These are phyloP conservation scores for Pocillopora meandrina DNA, from an alignment of 92 coral and sea anemone genomes.

Conservation along the genomic window DNA sequence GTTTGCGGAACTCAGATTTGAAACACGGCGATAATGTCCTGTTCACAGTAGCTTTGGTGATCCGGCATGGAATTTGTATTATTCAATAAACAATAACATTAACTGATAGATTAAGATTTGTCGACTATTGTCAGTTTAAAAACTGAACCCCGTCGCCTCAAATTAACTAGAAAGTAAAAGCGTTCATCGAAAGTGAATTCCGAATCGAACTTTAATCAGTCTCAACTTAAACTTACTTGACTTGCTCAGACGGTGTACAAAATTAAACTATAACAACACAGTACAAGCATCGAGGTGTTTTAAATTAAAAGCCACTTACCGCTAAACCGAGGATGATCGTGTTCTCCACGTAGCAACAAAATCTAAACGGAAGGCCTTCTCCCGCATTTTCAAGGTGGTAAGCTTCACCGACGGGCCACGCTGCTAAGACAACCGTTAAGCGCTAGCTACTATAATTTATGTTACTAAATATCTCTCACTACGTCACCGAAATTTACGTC, in stretches of 20 bases:
- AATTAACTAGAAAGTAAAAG: too few species aligned
- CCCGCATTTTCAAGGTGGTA: neutral
- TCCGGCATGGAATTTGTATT: neutral
- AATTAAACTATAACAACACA: neutral
- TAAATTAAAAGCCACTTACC: slow-evolving; percentile 8
- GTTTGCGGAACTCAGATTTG: neutral
- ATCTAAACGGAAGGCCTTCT: neutral
- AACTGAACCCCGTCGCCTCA: neutral
- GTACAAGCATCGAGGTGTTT: neutral
- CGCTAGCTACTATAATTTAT: neutral
- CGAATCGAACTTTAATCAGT: neutral
- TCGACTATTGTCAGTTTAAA: neutral
- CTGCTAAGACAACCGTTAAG: slow-evolving; percentile 15
- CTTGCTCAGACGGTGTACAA: neutral
- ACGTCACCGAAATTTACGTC: slow-evolving; percentile 17
- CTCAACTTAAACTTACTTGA: neutral
- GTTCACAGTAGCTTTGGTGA: neutral
- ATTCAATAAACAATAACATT: slow-evolving; percentile 4
- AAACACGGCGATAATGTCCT: neutral
- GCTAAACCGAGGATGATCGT: neutral
- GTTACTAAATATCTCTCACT: neutral
- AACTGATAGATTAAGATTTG: neutral
- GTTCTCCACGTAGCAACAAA: slow-evolving; percentile 2
- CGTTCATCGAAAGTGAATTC: too few species aligned
- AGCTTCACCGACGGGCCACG: neutral